phyloP scores from a whole-genome alignment of 37 sponge, comb jelly and placozoan genomes.

The Chondrilla cf. caribensis region DNA sequence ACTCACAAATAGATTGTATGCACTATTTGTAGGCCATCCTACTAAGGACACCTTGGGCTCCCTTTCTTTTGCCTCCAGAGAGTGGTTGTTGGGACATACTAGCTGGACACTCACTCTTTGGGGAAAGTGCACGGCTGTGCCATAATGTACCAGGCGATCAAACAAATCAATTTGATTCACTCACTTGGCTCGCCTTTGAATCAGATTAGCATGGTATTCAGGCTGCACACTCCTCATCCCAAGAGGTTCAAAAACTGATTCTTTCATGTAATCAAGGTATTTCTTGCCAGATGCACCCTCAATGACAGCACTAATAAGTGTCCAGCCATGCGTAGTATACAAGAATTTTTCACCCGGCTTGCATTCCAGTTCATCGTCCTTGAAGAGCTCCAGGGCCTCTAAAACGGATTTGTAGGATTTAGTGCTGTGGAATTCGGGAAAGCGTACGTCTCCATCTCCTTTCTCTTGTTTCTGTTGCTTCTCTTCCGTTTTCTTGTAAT shows the following conservation, averaged over 20 bases:
- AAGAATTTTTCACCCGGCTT: constrained; percentile 63
- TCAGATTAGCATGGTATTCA: constrained; percentile 49
- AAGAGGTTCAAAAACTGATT: constrained; percentile 49
- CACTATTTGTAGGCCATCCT: too few relatives aligned
- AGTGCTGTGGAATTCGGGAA: constrained; percentile 53
- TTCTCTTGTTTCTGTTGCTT: not conserved
- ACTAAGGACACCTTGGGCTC: too few relatives aligned
- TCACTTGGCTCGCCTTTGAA: constrained; percentile 47
- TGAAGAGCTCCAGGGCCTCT: constrained; percentile 71
- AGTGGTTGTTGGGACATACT: too few relatives aligned
- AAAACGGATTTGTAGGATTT: constrained; percentile 44
- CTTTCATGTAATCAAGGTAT: constrained; percentile 61
- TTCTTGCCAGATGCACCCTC: constrained; percentile 60
- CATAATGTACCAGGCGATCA: too few relatives aligned
- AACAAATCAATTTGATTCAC: too few relatives aligned
- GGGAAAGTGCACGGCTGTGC: too few relatives aligned
- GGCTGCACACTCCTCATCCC: constrained; percentile 43
- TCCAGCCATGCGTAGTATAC: constrained; percentile 90
- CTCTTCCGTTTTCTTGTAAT: constrained; percentile 42
- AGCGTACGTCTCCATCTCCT: constrained; percentile 20
- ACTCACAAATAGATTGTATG: too few relatives aligned
- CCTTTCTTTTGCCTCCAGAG: too few relatives aligned
- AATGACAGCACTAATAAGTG: constrained; percentile 80
- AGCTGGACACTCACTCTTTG: too few relatives aligned
- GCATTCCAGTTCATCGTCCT: constrained; percentile 55